Evolutionary conservation across 2,888 invertebrate species (phyloP).

Genomic region (Cheilosia pagana): DNA sequence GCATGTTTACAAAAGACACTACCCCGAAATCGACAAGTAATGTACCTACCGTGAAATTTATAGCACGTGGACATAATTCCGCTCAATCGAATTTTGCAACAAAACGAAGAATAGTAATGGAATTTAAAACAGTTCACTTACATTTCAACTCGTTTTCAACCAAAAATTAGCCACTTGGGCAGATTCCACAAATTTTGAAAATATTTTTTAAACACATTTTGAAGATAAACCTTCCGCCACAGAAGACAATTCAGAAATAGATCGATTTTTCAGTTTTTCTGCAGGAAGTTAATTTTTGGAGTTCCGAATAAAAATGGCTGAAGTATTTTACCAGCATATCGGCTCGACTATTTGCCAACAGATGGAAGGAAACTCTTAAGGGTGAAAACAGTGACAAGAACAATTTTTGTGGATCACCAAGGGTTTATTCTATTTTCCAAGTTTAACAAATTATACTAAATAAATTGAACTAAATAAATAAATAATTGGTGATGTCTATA

Average conservation of each 20-base stretch:
- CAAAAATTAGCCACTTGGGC: background rate
- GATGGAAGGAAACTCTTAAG: background rate
- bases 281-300: conserved; percentile 28
- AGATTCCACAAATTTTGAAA: background rate
- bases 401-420: too few species aligned
- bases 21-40: background rate
- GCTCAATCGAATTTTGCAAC: too few species aligned
- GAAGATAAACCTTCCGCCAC: background rate
- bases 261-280: background rate
- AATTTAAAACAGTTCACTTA: background rate
- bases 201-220: background rate
- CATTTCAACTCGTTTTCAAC: background rate
- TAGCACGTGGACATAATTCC: too few species aligned
- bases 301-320: conserved; percentile 38
- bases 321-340: background rate
- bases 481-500: too few species aligned
- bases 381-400: background rate
- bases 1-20: background rate
- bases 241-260: conserved; percentile 13
- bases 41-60: background rate
- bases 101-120: too few species aligned
- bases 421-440: too few species aligned
- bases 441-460: too few species aligned
- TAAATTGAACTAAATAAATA: too few species aligned
- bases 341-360: background rate